Evolutionary conservation across 2,113 vertebrate genomes (phyloP).

Genomic region (Ammodytes marinus): DNA sequence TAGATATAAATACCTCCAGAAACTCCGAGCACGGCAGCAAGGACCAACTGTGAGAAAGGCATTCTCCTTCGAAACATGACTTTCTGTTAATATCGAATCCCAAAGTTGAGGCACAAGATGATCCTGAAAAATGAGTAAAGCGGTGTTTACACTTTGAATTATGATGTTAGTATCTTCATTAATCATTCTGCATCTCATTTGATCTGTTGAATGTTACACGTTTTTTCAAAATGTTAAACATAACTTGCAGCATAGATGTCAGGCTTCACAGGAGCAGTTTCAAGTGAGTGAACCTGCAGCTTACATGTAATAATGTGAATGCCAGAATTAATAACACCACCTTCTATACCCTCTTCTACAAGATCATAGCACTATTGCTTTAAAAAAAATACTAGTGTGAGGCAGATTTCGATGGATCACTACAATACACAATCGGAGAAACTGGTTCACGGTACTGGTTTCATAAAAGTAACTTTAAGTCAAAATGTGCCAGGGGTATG

Average conservation of each 20-base stretch:
- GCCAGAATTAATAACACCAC: too few species aligned
- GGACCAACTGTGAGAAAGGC: conserved; percentile 79
- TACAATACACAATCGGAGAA: background rate
- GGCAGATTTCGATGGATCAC: background rate
- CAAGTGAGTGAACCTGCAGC: background rate
- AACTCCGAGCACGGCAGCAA: conserved; percentile 86
- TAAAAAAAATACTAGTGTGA: background rate
- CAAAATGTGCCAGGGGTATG: too few species aligned
- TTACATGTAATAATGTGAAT: too few species aligned
- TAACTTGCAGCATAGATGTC: background rate
- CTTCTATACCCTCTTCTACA: background rate
- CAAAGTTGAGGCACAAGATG: background rate
- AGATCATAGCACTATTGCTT: background rate
- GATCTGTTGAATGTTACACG: conserved; percentile 20
- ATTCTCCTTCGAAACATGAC: conserved; percentile 82
- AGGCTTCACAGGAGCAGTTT: background rate
- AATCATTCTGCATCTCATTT: background rate
- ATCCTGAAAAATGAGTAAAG: conserved; percentile 52
- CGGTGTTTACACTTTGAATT: conserved; percentile 1
- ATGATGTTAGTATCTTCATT: too few species aligned
- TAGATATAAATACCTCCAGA: conserved; percentile 92
- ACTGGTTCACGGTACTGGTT: too few species aligned
- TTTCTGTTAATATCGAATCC: conserved; percentile 3
- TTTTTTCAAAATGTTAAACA: conserved; percentile 19
- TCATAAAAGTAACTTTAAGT: background rate